A percentile compares a stretch with the other conserved stretches of the same genome.
Evolutionary conservation across 2,113 vertebrate genomes (phyloP).

Genomic region (Cebidichthys violaceus): DNA sequence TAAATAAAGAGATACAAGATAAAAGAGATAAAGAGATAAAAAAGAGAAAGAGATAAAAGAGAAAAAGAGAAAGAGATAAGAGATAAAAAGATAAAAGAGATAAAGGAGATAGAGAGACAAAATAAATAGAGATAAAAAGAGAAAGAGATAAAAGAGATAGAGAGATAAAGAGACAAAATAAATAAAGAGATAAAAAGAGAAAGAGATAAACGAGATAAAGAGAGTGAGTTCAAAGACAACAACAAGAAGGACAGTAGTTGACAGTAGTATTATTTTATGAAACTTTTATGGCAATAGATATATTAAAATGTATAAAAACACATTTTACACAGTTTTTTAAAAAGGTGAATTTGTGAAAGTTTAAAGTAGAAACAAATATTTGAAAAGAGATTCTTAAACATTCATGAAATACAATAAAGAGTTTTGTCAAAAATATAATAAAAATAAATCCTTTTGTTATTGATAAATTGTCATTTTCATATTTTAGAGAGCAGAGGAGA

Average conservation of each 20-base stretch:
- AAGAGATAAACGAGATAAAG: no score
- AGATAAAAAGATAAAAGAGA: no score
- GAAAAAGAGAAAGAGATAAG: no score
- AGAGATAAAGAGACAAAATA: no score
- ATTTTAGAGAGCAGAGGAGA: not conserved
- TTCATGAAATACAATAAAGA: not conserved
- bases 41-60: no score
- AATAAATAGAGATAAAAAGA: no score
- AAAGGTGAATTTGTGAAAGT: not conserved
- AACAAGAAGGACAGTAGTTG: not conserved
- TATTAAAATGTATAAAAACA: slow-evolving; percentile 15
- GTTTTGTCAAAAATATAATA: not conserved
- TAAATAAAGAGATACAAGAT: no score
- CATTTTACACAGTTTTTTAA: not conserved
- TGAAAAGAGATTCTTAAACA: not conserved
- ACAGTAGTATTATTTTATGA: not conserved
- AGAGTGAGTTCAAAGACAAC: not conserved
- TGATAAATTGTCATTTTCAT: not conserved
- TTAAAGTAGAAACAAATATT: not conserved
- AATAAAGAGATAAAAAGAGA: no score
- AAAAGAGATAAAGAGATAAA: no score
- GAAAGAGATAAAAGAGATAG: no score
- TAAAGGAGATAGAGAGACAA: no score
- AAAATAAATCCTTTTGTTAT: not conserved
- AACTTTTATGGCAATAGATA: not conserved